Base-by-base conservation (phyloP, 2,113 vertebrate genomes). In the Bostrychus sinensis region DNA sequence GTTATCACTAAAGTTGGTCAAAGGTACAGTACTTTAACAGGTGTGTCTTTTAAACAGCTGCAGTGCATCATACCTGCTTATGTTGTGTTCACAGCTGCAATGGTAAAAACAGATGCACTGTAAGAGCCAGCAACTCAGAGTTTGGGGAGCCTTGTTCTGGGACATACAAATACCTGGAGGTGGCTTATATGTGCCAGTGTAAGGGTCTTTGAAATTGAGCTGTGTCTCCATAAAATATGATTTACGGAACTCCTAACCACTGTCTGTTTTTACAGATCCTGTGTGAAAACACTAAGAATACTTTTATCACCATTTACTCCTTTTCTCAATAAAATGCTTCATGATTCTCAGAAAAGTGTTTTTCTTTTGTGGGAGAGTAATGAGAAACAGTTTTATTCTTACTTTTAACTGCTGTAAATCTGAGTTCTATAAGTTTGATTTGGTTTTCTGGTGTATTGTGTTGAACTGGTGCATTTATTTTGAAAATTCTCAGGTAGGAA, bases 111-210 rank as follows among this genome's bases (percentile, higher is more conserved):
- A 78, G 22, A 56, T 88, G 86, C 3, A 37, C n/a, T 0, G 5
- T 88, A 43, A 4, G 0, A 0, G 80, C n/a, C 0, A 48, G 4
- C 2, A 75, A 26, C 53, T 45, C 46, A 0, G 23, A 63, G 63
- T 82, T 86, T 30, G 76, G 80, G 37, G 76, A 88, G 14, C 60
- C 80, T 5, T 88, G 86, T 19, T 0, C 0, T 0, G 48, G 54
- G 22, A 88, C 76, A 1, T 72, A 74, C 69, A 88, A 88, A 61
- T 86, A 86, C 71, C 70, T 88, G 71, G 80, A 84, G 57, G 45
- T 82, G 60, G 41, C 82, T 3, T 86, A 82, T 19, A 0, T 0
- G 0, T 88, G 86, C 54, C 0, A 70, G 1, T 69, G 81, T 83
- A 72, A 76, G 83, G 81, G 39, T 0, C 14, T 51, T 16, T 4